A percentile compares a stretch with the other conserved stretches of the same genome.
phyloP scores from a whole-genome alignment of 2,797 vertebrate genomes.

The Ambastaia sidthimunki region DNA sequence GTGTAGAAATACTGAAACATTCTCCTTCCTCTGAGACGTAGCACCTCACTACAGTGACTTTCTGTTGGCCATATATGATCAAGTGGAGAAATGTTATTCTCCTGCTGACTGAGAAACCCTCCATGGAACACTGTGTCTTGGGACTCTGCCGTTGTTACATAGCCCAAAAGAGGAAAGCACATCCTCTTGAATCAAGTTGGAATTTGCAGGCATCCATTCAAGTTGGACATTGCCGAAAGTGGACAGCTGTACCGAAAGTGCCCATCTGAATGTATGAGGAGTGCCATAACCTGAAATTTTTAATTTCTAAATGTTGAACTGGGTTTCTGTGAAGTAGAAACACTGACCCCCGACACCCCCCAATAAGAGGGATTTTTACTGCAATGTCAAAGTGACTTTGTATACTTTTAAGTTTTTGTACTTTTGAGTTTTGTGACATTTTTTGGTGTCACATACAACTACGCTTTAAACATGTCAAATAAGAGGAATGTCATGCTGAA shows the following conservation, averaged over 20 bases:
- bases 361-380: slow-evolving; percentile 72
- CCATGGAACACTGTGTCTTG: slow-evolving; percentile 56
- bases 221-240: slow-evolving; percentile 10
- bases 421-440: slow-evolving; percentile 81
- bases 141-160: slow-evolving; percentile 42
- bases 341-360: slow-evolving; percentile 73
- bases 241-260: background rate
- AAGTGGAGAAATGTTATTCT: slow-evolving; percentile 29
- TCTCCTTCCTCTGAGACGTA: slow-evolving; percentile 58
- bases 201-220: slow-evolving; percentile 26
- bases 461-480: slow-evolving; percentile 71
- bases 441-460: slow-evolving; percentile 80
- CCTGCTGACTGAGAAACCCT: slow-evolving; percentile 29
- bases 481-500: slow-evolving; percentile 67
- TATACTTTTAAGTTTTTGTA: slow-evolving; percentile 87
- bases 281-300: slow-evolving; percentile 27
- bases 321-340: slow-evolving; percentile 65
- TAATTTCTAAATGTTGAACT: slow-evolving; percentile 29
- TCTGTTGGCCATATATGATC: slow-evolving; percentile 19
- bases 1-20: slow-evolving; percentile 23
- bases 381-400: slow-evolving; percentile 80
- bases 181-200: slow-evolving; percentile 56
- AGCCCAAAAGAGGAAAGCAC: slow-evolving; percentile 69
- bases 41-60: slow-evolving; percentile 1
- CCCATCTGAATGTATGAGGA: background rate